Evolutionary conservation across 2,888 invertebrate species (phyloP).

Genomic region (Chrysotoxum bicinctum): DNA sequence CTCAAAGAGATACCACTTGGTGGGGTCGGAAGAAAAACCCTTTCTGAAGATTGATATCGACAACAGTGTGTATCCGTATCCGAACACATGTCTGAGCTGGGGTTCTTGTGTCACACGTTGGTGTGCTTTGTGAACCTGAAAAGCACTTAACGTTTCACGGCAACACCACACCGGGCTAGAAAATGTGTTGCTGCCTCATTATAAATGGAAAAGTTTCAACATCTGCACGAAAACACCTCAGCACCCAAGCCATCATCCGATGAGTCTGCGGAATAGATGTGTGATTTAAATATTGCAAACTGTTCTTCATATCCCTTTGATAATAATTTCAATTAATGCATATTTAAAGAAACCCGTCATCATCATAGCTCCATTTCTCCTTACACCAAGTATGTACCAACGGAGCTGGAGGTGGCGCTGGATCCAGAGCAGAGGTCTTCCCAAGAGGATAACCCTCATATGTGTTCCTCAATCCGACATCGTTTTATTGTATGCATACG

Average conservation of each 20-base stretch:
- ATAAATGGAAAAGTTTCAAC: constrained; percentile 58
- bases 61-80: constrained; percentile 6
- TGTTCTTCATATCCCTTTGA: constrained; percentile 54
- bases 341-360: constrained; percentile 51
- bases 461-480: constrained; percentile 29
- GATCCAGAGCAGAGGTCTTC: constrained; percentile 8
- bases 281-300: constrained; percentile 67
- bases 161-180: neutral
- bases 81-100: constrained; percentile 6
- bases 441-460: constrained; percentile 48
- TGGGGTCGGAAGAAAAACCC: constrained; percentile 4
- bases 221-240: constrained; percentile 8
- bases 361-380: constrained; percentile 19
- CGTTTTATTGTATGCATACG: neutral
- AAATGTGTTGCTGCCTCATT: constrained; percentile 56
- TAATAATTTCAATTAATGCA: constrained; percentile 73
- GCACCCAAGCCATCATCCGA: constrained; percentile 2
- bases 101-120: constrained; percentile 42
- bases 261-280: constrained; percentile 42
- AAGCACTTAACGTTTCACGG: constrained; percentile 69
- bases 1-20: constrained; percentile 51
- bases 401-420: neutral
- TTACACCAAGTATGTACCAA: neutral
- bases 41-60: constrained; percentile 37
- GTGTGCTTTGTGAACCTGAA: constrained; percentile 64